A percentile compares a stretch with the other conserved stretches of the same genome.
Conservation (phyloP, 2,797 vertebrate genomes). For the Cyclopterus lumpus region DNA sequence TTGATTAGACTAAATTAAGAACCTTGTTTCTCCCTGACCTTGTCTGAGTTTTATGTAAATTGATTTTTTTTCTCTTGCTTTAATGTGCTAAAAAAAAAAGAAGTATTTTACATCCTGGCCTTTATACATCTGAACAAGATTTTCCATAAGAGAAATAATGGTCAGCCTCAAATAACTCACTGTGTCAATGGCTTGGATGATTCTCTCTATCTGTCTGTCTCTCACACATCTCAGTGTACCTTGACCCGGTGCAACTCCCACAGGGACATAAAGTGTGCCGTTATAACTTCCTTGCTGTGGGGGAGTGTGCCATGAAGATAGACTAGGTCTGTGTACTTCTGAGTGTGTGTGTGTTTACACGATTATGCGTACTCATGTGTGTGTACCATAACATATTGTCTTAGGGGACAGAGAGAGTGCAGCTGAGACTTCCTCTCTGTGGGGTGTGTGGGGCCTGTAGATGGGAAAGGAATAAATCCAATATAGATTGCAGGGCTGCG, state of each 20-base stretch:
- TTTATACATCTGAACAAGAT: constrained; percentile 63
- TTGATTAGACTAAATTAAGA: constrained; percentile 99
- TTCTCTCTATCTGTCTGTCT: constrained; percentile 49
- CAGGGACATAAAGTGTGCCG: constrained; percentile 76
- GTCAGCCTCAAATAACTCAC: constrained; percentile 58
- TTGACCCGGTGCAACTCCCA: constrained; percentile 74
- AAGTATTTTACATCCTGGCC: constrained; percentile 69
- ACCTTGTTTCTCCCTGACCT: constrained; percentile 99
- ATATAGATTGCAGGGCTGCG: constrained; percentile 87
- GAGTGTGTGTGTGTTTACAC: constrained; percentile 69
- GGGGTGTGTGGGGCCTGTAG: constrained; percentile 81
- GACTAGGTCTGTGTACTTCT: constrained; percentile 61
- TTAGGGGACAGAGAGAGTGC: constrained; percentile 72
- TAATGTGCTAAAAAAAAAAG: constrained; percentile 68
- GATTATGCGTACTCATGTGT: constrained; percentile 74
- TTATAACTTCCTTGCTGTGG: constrained; percentile 83
- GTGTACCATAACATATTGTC: constrained; percentile 80
- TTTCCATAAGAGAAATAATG: constrained; percentile 55
- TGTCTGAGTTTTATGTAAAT: constrained; percentile 99
- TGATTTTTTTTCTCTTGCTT: constrained; percentile 80
- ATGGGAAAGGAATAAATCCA: constrained; percentile 87
- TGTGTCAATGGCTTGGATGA: constrained; percentile 39
- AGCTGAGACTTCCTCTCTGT: constrained; percentile 81
- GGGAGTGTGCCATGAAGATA: constrained; percentile 75
- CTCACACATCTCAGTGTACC: constrained; percentile 62